Percentiles rank a stretch among this genome's conserved stretches.
Conservation (phyloP, 2,797 vertebrate species). For the Avahi laniger region DNA sequence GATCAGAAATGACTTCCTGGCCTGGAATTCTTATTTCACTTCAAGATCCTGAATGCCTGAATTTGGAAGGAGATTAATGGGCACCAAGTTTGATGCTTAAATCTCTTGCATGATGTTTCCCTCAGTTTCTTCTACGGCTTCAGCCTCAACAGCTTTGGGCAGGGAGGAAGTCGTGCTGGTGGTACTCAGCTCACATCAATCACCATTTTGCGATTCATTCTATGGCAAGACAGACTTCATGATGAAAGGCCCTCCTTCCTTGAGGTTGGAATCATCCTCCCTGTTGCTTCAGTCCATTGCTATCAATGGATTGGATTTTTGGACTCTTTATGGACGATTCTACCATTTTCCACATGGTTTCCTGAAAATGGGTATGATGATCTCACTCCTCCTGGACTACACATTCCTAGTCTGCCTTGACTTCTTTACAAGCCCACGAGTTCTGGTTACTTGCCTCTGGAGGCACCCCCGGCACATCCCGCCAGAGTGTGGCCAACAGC, state of each 20-base stretch:
- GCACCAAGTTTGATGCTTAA: neutral
- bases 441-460: neutral
- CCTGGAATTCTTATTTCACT: neutral
- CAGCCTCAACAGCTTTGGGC: neutral
- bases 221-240: neutral
- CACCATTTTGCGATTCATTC: neutral
- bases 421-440: rapidly evolving
- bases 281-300: neutral
- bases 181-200: too few species aligned
- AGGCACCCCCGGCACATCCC: too few species aligned
- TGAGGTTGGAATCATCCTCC: neutral
- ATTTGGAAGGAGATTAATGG: neutral
- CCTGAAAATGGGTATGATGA: neutral
- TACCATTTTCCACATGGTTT: neutral
- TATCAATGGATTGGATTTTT: neutral
- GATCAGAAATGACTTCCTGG: neutral
- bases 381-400: neutral
- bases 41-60: neutral
- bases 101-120: neutral
- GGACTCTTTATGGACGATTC: neutral
- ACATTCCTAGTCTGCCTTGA: rapidly evolving
- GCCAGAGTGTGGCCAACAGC: neutral
- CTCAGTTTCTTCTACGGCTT: neutral
- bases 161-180: neutral
- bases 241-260: neutral